A percentile compares a stretch with the other conserved stretches of the same genome.
Evolutionary conservation across 2,113 vertebrate genomes (phyloP).

Genomic region (Propithecus coquereli): DNA sequence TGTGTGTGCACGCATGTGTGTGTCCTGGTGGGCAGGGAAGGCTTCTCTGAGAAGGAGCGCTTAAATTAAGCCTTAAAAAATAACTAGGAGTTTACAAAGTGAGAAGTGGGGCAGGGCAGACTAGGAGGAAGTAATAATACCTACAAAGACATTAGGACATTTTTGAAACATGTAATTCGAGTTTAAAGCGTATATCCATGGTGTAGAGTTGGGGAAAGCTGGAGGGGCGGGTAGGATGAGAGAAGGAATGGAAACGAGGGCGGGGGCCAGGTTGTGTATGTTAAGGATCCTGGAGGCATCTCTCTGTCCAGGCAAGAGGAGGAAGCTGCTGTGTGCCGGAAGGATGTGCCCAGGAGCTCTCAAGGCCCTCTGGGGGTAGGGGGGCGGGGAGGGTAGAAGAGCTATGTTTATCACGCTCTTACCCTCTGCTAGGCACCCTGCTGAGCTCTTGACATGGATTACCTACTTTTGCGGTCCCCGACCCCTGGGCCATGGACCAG

Average conservation of each 20-base stretch:
- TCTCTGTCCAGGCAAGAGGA: not conserved
- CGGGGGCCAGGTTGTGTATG: rapidly evolving
- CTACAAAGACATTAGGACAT: not conserved
- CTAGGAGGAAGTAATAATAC: not conserved
- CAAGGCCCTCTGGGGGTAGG: not conserved
- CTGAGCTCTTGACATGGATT: not conserved
- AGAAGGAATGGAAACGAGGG: not conserved
- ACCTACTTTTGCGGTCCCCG: not conserved
- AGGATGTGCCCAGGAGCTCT: not conserved
- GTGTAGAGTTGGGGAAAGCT: rapidly evolving
- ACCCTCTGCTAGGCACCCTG: not conserved
- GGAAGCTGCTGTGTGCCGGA: not conserved
- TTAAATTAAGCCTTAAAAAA: not conserved
- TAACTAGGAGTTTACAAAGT: not conserved
- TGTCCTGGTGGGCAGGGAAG: not conserved
- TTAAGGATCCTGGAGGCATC: not conserved
- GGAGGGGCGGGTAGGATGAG: not conserved
- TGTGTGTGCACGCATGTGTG: rapidly evolving
- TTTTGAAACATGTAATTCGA: not conserved
- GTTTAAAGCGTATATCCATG: rapidly evolving
- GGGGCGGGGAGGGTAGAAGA: rapidly evolving
- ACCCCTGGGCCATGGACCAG: too few relatives aligned
- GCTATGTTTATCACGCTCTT: too few relatives aligned
- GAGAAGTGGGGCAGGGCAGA: not conserved
- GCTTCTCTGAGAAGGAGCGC: not conserved